phyloP scores from a whole-genome alignment of 2,888 invertebrate species.

The Eristalis arbustorum region DNA sequence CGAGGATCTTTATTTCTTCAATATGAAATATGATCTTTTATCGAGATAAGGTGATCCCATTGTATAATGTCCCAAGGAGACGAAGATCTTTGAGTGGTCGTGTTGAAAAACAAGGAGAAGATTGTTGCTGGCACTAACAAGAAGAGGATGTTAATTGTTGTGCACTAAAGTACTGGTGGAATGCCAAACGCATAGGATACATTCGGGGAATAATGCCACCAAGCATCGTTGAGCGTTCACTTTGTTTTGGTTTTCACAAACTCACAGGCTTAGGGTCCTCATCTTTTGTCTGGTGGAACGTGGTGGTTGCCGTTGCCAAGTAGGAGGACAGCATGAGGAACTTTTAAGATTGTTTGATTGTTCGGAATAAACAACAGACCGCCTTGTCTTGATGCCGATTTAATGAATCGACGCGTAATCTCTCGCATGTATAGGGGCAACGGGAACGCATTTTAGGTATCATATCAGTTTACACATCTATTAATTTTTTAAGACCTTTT shows the following conservation, averaged over 20 bases:
- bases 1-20: constrained; percentile 55
- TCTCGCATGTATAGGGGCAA: constrained; percentile 64
- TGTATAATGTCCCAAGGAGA: constrained; percentile 64
- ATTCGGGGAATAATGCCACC: constrained; percentile 52
- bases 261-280: constrained; percentile 28
- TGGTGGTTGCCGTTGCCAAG: constrained; percentile 19
- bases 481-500: constrained; percentile 12
- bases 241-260: background rate
- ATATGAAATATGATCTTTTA: constrained; percentile 70
- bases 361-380: constrained; percentile 70
- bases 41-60: constrained; percentile 69
- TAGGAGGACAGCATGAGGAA: constrained; percentile 66
- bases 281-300: constrained; percentile 6
- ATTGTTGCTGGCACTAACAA: constrained; percentile 63
- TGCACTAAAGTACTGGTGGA: constrained; percentile 46
- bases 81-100: constrained; percentile 42
- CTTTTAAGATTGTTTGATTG: constrained; percentile 69
- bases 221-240: constrained; percentile 1
- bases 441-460: constrained; percentile 55
- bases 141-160: constrained; percentile 71
- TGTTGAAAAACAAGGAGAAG: constrained; percentile 56
- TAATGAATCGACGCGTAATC: constrained; percentile 66
- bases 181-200: constrained; percentile 64
- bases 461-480: constrained; percentile 70
- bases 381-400: constrained; percentile 71